These are phyloP conservation scores for Oryzias dopingdopingensis DNA, from an alignment of 2,797 vertebrate genomes.

Conservation along the genomic window DNA sequence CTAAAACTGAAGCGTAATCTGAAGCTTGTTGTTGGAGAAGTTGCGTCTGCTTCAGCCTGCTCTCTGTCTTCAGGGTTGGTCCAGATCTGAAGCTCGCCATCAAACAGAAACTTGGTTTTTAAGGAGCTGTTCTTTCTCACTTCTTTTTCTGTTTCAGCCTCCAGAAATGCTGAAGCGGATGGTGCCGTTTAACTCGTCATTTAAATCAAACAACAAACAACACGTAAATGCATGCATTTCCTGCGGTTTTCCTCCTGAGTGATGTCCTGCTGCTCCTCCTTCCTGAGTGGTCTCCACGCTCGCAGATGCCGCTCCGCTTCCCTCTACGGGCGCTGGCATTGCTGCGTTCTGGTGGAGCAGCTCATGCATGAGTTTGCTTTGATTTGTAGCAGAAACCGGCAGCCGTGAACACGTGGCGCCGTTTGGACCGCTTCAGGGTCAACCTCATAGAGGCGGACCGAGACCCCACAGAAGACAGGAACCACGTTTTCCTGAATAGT, in stretches of 20 bases:
- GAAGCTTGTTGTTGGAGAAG: too few species aligned
- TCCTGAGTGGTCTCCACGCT: background rate
- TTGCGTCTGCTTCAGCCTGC: too few species aligned
- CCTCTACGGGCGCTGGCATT: background rate
- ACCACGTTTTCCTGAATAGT: too few species aligned
- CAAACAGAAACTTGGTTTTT: background rate
- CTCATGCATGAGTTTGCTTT: slow-evolving; percentile 19
- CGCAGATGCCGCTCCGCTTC: slow-evolving; percentile 12
- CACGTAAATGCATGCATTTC: slow-evolving; percentile 85
- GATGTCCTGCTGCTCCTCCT: slow-evolving; percentile 15
- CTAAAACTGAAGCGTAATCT: too few species aligned
- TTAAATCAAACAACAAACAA: slow-evolving; percentile 85
- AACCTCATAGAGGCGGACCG: too few species aligned
- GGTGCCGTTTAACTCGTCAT: slow-evolving; percentile 96
- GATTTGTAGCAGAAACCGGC: slow-evolving; percentile 15
- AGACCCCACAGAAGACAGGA: too few species aligned
- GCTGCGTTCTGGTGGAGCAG: background rate
- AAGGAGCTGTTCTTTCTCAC: too few species aligned
- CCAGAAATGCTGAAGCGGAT: slow-evolving; percentile 98
- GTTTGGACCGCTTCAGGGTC: too few species aligned
- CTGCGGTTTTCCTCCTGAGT: slow-evolving; percentile 10
- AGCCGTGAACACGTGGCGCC: slow-evolving; percentile 1
- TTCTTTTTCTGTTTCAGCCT: slow-evolving; percentile 82
- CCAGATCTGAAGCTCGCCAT: too few species aligned
- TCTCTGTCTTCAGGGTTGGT: too few species aligned